Evolutionary conservation across 2,113 vertebrate genomes (phyloP).

Genomic region (Fukomys damarensis): DNA sequence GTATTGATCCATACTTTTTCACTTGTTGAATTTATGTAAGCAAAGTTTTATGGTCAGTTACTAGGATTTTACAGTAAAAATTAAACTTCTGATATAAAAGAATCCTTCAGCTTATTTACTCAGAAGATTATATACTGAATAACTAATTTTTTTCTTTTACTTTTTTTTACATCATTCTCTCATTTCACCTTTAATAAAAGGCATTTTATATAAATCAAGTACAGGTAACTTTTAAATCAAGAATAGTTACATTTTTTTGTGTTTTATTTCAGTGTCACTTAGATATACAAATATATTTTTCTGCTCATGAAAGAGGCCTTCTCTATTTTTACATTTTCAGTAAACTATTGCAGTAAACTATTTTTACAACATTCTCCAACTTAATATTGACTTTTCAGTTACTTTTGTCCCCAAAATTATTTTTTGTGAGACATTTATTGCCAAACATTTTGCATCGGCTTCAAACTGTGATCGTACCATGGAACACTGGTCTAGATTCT

Average conservation of each 20-base stretch:
- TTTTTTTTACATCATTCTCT: neutral
- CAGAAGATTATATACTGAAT: neutral
- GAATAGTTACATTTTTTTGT: neutral
- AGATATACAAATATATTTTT: conserved; percentile 17
- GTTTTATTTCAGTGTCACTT: neutral
- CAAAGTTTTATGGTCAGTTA: neutral
- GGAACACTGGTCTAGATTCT: neutral
- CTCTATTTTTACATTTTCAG: too few species aligned
- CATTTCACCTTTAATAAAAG: neutral
- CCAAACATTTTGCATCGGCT: neutral
- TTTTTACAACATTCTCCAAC: conserved; percentile 26
- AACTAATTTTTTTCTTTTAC: neutral
- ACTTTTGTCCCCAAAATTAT: conserved; percentile 18
- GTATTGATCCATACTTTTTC: neutral
- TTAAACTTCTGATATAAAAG: neutral
- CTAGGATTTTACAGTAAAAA: neutral
- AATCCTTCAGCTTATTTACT: conserved; percentile 25
- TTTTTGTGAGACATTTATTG: neutral
- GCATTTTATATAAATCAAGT: neutral
- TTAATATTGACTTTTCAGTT: conserved; percentile 10
- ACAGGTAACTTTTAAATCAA: neutral
- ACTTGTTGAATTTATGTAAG: neutral
- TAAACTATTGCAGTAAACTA: neutral
- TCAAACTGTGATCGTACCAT: conserved; percentile 23
- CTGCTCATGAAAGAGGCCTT: neutral